These are phyloP conservation scores for Pharmacophagus antenor DNA, from an alignment of 2,888 invertebrate genomes.

Conservation along the genomic window DNA sequence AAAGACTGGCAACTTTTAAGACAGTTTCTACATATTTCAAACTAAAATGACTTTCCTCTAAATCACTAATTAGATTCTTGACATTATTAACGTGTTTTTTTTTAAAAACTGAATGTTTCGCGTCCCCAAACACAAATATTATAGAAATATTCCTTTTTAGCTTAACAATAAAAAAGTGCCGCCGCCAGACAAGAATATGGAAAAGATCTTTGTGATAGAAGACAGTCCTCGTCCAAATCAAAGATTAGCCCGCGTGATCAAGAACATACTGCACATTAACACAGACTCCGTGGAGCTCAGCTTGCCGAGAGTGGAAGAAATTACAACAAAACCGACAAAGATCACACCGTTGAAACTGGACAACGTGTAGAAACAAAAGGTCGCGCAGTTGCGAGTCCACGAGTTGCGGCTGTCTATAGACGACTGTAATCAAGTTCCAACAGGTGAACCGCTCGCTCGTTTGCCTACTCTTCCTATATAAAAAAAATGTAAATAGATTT, in stretches of 20 bases:
- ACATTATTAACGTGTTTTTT: no score
- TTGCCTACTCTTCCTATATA: no score
- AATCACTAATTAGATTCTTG: no score
- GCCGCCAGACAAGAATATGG: conserved; percentile 54
- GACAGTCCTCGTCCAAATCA: conserved; percentile 58
- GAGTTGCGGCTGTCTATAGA: no score
- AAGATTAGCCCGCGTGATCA: conserved; percentile 55
- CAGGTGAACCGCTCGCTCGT: no score
- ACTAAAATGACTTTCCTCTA: no score
- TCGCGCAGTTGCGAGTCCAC: no score
- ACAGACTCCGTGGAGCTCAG: conserved; percentile 64
- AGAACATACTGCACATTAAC: conserved; percentile 65
- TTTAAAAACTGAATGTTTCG: not conserved
- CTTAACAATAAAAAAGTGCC: conserved; percentile 44
- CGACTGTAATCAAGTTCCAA: no score
- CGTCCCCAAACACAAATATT: not conserved
- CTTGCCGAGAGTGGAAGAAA: conserved; percentile 57
- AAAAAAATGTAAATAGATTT: no score
- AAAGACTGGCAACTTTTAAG: no score
- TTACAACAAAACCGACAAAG: conserved; percentile 66
- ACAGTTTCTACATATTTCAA: no score
- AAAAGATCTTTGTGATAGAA: conserved; percentile 66
- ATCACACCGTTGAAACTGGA: conserved; percentile 64
- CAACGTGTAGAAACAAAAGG: conserved; percentile 30
- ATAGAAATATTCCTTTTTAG: conserved; percentile 48